Conservation (phyloP, 2,797 vertebrate genomes). For the Pangasius mekongensis region DNA sequence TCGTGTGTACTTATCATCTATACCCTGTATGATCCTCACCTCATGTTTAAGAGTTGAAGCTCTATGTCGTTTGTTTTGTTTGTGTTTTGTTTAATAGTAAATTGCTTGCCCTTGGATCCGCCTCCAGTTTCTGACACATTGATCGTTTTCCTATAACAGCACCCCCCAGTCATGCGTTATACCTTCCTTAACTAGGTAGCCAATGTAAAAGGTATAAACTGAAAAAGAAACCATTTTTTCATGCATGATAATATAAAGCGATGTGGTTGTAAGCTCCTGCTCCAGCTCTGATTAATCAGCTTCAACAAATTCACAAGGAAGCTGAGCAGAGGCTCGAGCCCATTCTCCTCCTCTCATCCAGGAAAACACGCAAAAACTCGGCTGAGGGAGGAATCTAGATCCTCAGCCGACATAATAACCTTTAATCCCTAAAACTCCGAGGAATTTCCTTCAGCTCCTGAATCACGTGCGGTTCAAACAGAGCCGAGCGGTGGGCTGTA, state of each 20-base stretch:
- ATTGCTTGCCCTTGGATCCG: not conserved
- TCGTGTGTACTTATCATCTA: not conserved
- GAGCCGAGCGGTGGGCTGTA: constrained; percentile 9
- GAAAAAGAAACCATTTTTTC: not conserved
- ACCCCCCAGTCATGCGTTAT: not conserved
- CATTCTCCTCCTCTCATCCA: constrained; percentile 1
- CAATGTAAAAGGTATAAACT: not conserved
- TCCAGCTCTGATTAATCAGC: not conserved
- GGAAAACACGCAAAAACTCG: not conserved
- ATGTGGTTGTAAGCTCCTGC: not conserved
- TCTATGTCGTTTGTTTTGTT: not conserved
- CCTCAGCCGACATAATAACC: not conserved
- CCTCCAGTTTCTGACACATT: not conserved
- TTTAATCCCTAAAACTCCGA: constrained; percentile 32
- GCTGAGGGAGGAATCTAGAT: not conserved
- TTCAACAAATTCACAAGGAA: not conserved
- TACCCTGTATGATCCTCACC: not conserved
- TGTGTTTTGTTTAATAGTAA: not conserved
- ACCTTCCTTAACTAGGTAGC: not conserved
- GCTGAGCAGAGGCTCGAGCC: not conserved
- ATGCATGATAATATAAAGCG: not conserved
- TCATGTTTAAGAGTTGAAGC: not conserved
- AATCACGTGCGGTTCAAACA: constrained; percentile 23
- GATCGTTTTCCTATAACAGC: not conserved
- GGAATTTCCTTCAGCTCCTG: constrained; percentile 25